phyloP scores from a whole-genome alignment of 2,113 vertebrate species.

The Dendropsophus ebraccatus region DNA sequence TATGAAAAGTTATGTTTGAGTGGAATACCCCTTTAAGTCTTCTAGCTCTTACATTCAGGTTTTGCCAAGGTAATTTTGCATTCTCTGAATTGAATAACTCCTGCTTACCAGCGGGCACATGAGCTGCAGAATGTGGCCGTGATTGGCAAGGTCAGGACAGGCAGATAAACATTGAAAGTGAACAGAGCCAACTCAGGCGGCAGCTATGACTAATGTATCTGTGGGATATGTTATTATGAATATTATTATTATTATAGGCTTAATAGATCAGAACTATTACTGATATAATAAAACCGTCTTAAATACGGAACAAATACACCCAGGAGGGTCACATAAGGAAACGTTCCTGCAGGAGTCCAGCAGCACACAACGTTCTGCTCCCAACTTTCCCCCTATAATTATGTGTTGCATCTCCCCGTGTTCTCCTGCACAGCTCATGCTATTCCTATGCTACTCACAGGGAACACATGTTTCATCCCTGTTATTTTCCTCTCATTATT shows the following conservation, averaged over 20 bases:
- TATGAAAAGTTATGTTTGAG: too few relatives aligned
- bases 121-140: too few relatives aligned
- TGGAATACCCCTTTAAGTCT: too few relatives aligned
- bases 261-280: not conserved
- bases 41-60: too few relatives aligned
- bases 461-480: not conserved
- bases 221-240: too few relatives aligned
- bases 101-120: not conserved
- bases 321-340: not conserved
- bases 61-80: not conserved
- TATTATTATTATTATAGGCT: not conserved
- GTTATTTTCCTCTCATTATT: not conserved
- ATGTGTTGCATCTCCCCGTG: not conserved
- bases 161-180: too few relatives aligned
- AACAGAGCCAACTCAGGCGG: too few relatives aligned
- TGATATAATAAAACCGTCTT: not conserved
- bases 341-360: not conserved
- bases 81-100: not conserved
- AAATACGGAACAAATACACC: not conserved
- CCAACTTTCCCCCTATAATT: not conserved
- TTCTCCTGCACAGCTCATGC: not conserved
- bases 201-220: too few relatives aligned
- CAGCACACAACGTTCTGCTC: not conserved
- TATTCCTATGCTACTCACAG: not conserved
- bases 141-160: too few relatives aligned